Evolutionary conservation across 2,888 invertebrate species (phyloP).

Genomic region (Philereme vetulata): DNA sequence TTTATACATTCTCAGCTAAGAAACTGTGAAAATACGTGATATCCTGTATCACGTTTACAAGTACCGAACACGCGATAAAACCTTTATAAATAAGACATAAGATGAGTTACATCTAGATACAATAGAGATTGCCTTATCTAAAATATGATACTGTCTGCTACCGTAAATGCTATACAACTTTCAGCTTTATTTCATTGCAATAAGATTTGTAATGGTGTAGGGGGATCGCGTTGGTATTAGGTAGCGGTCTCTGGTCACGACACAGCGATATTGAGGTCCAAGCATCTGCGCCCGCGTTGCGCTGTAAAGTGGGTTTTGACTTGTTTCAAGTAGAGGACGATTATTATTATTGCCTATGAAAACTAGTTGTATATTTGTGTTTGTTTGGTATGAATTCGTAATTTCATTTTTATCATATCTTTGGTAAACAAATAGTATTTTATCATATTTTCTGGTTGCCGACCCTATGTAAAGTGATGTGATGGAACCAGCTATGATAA

Average conservation of each 20-base stretch:
- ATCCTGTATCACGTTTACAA: constrained; percentile 5
- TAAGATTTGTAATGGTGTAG: constrained; percentile 15
- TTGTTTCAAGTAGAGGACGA: constrained; percentile 5
- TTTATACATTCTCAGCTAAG: too few relatives aligned
- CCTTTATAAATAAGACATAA: constrained; percentile 45
- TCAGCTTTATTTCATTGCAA: constrained; percentile 1
- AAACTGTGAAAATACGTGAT: background rate
- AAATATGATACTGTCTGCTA: constrained; percentile 34
- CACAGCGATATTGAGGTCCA: constrained; percentile 8
- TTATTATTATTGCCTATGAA: background rate
- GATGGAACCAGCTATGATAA: too few relatives aligned
- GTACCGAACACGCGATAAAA: constrained; percentile 34
- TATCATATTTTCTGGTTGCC: too few relatives aligned
- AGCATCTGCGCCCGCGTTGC: background rate
- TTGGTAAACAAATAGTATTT: too few relatives aligned
- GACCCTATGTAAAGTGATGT: too few relatives aligned
- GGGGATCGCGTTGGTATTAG: constrained; percentile 24
- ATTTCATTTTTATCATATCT: too few relatives aligned
- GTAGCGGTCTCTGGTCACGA: constrained; percentile 33
- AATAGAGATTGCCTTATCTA: constrained; percentile 43
- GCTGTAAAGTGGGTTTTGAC: constrained; percentile 15
- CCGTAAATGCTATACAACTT: constrained; percentile 2
- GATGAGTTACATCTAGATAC: constrained; percentile 47
- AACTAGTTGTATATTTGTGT: too few relatives aligned
- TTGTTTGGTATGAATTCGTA: too few relatives aligned